Base-by-base conservation (phyloP, 2,888 invertebrate species). In the Ptycholaimellus sp. region DNA sequence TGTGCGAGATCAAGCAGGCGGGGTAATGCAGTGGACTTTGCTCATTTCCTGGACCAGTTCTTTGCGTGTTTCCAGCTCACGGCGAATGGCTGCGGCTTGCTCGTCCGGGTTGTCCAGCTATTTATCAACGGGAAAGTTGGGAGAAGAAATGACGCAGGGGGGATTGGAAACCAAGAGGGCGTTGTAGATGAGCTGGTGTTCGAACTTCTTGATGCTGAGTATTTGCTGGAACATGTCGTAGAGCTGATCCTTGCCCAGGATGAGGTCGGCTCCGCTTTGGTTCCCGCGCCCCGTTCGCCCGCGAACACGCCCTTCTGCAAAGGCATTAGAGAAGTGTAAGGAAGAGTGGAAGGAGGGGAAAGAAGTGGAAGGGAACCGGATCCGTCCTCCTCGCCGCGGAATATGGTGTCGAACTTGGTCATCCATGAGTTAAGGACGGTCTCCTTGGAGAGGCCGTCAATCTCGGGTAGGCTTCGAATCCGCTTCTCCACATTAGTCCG, bases 181-280 rank as follows among this genome's bases (percentile, higher is more conserved):
- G 68, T 96, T 99, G 67, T 83, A 99, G 42, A 96, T 71, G 53
- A 96, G 73, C 66, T 96, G 96, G 64, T 99, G 96, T 64, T 99
- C 96, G 62, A 96, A 99, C 64, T 99, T 99, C 68, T 96, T 96
- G 37, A 99, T 81, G 37, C 78, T 78, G 43, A 99, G 68, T 49
- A 99, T 87, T 64, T 90, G 90, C 63, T 99, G 96, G 64, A 96
- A 99, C 85, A 96, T 90, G 62, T 99, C 96, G 64, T 87, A 99
- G 11, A 99, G 72, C 61, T 99, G 96, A 59, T 99, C 96, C 66
- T 99, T 99, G 52, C 85, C 83, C 49, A 93, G 70, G 57, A 93
- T 52, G 14, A 47, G 41, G 30, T 56, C 56, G 13, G 49, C 49
- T 23, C 42, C 52, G 14, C 45, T 41, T 30, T 46, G 45, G 18